Base-by-base conservation (phyloP, 2,797 vertebrate species). In the Erithacus rubecula region DNA sequence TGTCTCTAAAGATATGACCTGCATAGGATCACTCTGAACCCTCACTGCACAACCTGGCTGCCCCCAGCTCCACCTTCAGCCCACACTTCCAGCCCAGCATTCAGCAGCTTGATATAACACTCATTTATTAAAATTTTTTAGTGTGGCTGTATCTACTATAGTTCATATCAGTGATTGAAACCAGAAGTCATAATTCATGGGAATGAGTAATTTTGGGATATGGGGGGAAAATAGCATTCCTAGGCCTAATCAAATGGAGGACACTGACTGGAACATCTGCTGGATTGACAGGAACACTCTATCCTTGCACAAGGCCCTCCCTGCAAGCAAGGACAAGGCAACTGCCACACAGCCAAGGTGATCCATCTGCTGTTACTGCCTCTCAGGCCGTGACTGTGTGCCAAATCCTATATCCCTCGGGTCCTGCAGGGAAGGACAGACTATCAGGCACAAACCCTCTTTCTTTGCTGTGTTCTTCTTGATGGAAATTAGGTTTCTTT, bases 261-360 rank as follows among this genome's bases (percentile, higher is more conserved):
- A 75, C 46, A 5, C 0, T 24, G 46, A 0, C 62, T 29, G 27
- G 59, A 64, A 43, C 8, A 2, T 58, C 39, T 63, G 63, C 20
- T 21, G 71, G 43, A 27, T 6, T 5, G 3, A 26, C 4, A 41
- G 53, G 94, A 95, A 96, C 37, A 64, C 86, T 87, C 84, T 39
- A 47, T 89, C 44, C 89, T 59, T 80, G 74, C 70, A 76, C n/a
- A 72, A 97, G 83, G 93, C 92, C 91, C 70, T 92, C 91, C 2
- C 87, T 92, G 63, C 46, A 18, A 84, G 72, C 83, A 97, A 97
- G 96, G 96, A 75, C 96, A 83, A 71, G 55, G 18, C 47, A 51
- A 56, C 68, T 74, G 27, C 84, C 81, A 39, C 41, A 37, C 3
- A 36, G 77, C 36, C 90, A 90, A 58, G 79, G 85, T 56, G 24